These are phyloP conservation scores for Menidia beryllina DNA, from an alignment of 2,113 vertebrate species.

Conservation along the genomic window DNA sequence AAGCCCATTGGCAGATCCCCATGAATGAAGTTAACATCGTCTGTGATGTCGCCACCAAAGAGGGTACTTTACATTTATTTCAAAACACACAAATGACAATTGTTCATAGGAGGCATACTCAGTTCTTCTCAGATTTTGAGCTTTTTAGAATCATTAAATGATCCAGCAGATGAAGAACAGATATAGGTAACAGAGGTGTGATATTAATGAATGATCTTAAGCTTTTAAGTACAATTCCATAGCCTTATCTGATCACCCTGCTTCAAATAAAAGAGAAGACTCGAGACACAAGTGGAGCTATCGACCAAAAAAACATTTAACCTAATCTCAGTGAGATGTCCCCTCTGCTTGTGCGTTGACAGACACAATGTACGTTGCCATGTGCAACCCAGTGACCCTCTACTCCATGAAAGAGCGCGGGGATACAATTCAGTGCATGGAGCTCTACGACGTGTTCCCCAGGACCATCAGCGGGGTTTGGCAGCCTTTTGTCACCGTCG, in stretches of 20 bases:
- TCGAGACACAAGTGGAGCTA: too few relatives aligned
- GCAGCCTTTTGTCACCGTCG: slow-evolving; percentile 92
- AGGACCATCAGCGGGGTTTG: slow-evolving; percentile 86
- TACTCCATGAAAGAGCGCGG: slow-evolving; percentile 86
- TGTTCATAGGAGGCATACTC: neutral
- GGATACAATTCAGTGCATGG: slow-evolving; percentile 84
- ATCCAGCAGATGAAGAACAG: too few relatives aligned
- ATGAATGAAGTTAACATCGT: slow-evolving; percentile 91
- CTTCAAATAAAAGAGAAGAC: too few relatives aligned
- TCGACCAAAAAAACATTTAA: too few relatives aligned
- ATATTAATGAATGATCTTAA: too few relatives aligned
- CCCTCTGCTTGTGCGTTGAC: slow-evolving; percentile 39
- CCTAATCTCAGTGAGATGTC: neutral
- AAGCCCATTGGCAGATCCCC: slow-evolving; percentile 90
- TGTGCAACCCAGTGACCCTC: slow-evolving; percentile 92
- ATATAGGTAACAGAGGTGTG: too few relatives aligned
- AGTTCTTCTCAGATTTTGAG: neutral
- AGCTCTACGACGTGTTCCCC: slow-evolving; percentile 93
- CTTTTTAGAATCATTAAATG: neutral
- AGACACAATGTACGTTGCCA: slow-evolving; percentile 85
- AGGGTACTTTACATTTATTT: slow-evolving; percentile 79
- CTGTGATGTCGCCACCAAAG: slow-evolving; percentile 87
- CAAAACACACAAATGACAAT: neutral
- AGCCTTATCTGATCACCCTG: too few relatives aligned
- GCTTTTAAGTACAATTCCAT: too few relatives aligned